Evolutionary conservation across 2,113 vertebrate species (phyloP).

Genomic region (Apodemus sylvaticus): DNA sequence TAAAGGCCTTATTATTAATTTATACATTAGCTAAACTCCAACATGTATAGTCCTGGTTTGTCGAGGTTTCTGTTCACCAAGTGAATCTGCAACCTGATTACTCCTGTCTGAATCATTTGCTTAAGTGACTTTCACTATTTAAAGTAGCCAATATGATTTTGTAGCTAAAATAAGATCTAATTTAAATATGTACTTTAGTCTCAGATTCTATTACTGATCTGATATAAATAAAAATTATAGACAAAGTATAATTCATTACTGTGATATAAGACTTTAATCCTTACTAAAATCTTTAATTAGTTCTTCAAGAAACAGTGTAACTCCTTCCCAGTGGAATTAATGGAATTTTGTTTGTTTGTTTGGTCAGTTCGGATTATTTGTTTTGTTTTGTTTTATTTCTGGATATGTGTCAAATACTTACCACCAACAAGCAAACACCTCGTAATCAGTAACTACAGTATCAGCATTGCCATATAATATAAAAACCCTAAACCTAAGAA

Average conservation of each 20-base stretch:
- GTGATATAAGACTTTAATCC: background rate
- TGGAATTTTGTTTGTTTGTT: no score
- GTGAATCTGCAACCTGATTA: background rate
- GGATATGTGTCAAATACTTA: background rate
- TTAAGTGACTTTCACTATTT: slow-evolving; percentile 16
- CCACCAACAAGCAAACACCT: background rate
- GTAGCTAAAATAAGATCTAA: background rate
- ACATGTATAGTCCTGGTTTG: background rate
- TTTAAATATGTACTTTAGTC: background rate
- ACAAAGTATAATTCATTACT: background rate
- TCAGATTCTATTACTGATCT: background rate
- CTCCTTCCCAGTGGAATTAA: background rate
- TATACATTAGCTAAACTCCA: slow-evolving; percentile 15
- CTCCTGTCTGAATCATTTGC: background rate
- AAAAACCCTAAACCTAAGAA: background rate
- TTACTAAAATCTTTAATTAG: background rate
- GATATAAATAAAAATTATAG: background rate
- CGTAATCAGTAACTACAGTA: background rate
- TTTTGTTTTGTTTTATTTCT: no score
- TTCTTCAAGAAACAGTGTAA: background rate
- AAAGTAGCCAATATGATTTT: background rate
- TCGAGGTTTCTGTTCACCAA: background rate
- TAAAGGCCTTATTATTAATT: slow-evolving; percentile 5
- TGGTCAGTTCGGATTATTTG: no score
- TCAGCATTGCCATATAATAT: background rate